Evolutionary conservation across 2,113 vertebrate species (phyloP), one percentile per base, ranked within the genome.

Genomic region (Sebastes fasciatus): DNA sequence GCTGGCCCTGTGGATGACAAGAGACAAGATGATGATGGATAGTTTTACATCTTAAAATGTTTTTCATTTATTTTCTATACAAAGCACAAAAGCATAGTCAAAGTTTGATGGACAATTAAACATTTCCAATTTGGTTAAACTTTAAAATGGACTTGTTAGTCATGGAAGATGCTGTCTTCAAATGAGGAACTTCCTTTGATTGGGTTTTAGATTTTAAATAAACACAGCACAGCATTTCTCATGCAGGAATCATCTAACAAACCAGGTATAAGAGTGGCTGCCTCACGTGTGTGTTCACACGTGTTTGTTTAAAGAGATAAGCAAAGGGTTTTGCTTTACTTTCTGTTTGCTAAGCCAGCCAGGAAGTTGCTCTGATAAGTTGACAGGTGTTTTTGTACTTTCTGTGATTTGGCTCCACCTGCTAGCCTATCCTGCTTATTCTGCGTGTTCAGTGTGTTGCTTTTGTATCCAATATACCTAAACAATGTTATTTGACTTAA

Each of bases 1-100:
- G 73, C 96, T 97, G 83, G 98, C 98, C 98, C 98, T 99, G 85
- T 1, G 82, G 79, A 91, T 83, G 77, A 54, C 6, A 69, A 49
- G 2, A 80, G n/a, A 65, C 14, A n/a, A 54, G 16, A 21, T 4
- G 8, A 8, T 0, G 46, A 43, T 16, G n/a, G 48, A 23, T 1
- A 8, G 6, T 26, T 52, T 69, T 1, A 23, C 46, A 48, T 65
- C 58, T 34, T 9, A n/a, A 55, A 43, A 7, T 23, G 11, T 49
- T 67, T 58, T 0, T 48, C 12, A 12, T 48, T 48, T 19, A 42
- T 8, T 48, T 48, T 76, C 9, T 26, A 12, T 21, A 21, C 40
- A 16, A 57, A 48, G 45, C 46, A 71, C 5, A 72, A 55, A 46
- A 57, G 13, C 6, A 16, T 0, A 2, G 2, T 0, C 17, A 8